Evolutionary conservation across 2,113 vertebrate genomes (phyloP), one percentile per base, ranked within the genome.

Genomic region (Sula dactylatra): DNA sequence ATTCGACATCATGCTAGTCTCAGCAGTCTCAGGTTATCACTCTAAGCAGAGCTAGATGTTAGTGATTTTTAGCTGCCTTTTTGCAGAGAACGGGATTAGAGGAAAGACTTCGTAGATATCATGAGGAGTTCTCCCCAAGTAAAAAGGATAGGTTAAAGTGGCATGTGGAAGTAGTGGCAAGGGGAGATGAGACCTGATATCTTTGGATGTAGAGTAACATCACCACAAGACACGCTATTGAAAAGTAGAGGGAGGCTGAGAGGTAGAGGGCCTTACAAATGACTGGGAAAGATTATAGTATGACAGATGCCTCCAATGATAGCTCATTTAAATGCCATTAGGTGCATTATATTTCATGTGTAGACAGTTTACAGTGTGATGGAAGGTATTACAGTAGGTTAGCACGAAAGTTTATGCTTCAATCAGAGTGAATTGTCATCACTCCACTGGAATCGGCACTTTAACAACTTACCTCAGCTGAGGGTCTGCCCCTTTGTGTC

Each of bases 281-380:
- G 20, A 58, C 70, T 91, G 45, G 50, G 27, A 52, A 90, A 89
- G 52, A 84, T 61, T 69, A 55, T 7, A 91, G 21, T 65, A 79
- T 82, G 88, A 94, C 64, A 94, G 88, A 95, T 88, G 29, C 61
- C 34, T 76, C 40, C 83, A 88, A 31, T 74, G 36, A 92, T 32
- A 89, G 73, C 49, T 95, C 89, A 91, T 94, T 92, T 87, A 92
- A 89, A 89, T 87, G 62, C 42, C 69, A 94, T 84, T 94, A 95
- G 65, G 40, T 94, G 45, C 74, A 69, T 92, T 89, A 89, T 84
- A 91, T 91, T 96, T 94, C 94, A 92, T 18, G 1, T 38, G 81
- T 56, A 64, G 88, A 26, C 72, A 66, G 61, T 36, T 77, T 71
- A 42, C 52, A 32, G 25, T 16, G 40, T 69, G 83, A 91, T 50